A percentile compares a stretch with the other conserved stretches of the same genome.
These are phyloP conservation scores for Hiodon alosoides DNA, from an alignment of 2,113 vertebrate species.

Conservation along the genomic window DNA sequence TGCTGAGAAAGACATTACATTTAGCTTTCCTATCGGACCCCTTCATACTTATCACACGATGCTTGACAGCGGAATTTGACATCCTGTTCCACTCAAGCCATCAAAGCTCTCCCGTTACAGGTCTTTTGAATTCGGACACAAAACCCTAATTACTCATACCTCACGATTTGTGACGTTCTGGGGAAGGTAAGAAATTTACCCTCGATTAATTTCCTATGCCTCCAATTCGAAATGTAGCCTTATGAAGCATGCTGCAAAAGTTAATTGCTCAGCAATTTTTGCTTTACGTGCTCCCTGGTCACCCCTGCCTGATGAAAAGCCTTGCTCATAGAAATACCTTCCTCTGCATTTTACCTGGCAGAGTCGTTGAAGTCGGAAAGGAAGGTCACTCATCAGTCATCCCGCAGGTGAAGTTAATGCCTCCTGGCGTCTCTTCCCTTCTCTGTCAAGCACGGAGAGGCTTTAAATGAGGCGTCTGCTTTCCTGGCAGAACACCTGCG, in stretches of 20 bases:
- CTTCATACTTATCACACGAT: background rate
- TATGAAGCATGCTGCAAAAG: constrained; percentile 7
- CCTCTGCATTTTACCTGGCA: constrained; percentile 24
- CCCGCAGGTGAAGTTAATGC: constrained; percentile 29
- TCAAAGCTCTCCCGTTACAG: background rate
- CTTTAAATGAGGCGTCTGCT: constrained; percentile 14
- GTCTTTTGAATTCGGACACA: background rate
- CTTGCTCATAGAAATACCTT: constrained; percentile 22
- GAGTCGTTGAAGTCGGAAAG: constrained; percentile 12
- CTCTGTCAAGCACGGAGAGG: constrained; percentile 8
- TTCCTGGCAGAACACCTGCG: constrained; percentile 5
- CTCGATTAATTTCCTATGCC: background rate
- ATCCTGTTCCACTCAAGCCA: background rate
- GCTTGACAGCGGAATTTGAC: background rate
- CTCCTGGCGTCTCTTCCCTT: constrained; percentile 21
- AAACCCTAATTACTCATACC: background rate
- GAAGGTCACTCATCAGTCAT: constrained; percentile 25
- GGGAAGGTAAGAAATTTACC: background rate
- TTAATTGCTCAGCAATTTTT: constrained; percentile 8
- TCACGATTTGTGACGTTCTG: background rate
- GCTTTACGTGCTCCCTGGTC: background rate
- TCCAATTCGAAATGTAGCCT: constrained; percentile 21
- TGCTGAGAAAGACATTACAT: background rate
- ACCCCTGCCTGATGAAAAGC: background rate
- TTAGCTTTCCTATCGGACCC: constrained; percentile 3